phyloP scores from a whole-genome alignment of 2,113 vertebrate species.

The Colius striatus region DNA sequence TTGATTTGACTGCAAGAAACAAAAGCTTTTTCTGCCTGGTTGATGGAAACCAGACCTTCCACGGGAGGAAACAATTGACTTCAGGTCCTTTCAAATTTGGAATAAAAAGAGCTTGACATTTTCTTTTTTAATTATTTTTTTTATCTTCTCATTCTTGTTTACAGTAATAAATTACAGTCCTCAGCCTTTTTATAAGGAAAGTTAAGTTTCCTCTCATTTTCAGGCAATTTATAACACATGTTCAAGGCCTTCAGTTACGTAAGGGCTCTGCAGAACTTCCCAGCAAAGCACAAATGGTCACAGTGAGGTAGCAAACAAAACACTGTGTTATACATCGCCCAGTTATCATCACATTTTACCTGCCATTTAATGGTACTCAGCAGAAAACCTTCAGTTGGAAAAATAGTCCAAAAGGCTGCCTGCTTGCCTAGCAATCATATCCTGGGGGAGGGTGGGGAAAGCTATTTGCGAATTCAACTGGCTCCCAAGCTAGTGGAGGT shows the following conservation, averaged over 20 bases:
- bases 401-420: neutral
- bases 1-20: conserved; percentile 65
- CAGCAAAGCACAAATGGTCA: neutral
- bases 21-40: conserved; percentile 51
- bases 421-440: neutral
- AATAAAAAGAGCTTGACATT: conserved; percentile 32
- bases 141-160: conserved; percentile 52
- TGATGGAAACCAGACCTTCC: conserved; percentile 72
- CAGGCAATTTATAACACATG: conserved; percentile 18
- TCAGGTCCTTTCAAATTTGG: conserved; percentile 48
- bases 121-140: conserved; percentile 43
- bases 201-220: conserved; percentile 52
- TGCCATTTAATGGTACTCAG: neutral
- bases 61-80: conserved; percentile 57
- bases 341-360: neutral
- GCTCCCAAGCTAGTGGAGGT: neutral
- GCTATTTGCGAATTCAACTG: neutral
- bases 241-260: neutral
- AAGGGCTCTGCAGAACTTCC: neutral
- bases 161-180: conserved; percentile 55
- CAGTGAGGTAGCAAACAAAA: neutral
- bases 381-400: neutral
- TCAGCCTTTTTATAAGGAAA: conserved; percentile 29
- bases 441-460: rapidly evolving
- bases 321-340: neutral